Base-by-base conservation (phyloP, 2,888 invertebrate species). In the Drosophila subquinaria region DNA sequence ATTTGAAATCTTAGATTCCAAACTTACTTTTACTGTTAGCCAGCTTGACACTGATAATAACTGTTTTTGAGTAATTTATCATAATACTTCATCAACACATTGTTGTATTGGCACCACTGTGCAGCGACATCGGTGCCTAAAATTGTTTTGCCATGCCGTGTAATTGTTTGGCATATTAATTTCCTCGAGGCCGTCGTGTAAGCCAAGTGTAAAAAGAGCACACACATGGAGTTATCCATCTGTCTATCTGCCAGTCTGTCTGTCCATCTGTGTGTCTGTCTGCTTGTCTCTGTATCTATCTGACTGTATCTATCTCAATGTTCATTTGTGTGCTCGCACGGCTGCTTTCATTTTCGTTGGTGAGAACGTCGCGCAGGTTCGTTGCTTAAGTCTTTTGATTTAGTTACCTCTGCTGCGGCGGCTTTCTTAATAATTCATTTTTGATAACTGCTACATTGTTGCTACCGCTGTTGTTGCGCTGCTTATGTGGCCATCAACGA, bases 101-200 rank as follows among this genome's bases (percentile, higher is more conserved):
- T 45, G 57, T 6, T 8, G 36, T 10, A 23, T 53, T 69, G 27
- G 40, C 42, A 36, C 70, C 85, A 83, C 81, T 84, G 85, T 79
- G 71, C 80, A 71, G 45, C 82, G 72, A 79, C 80, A 86, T 81
- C 71, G 86, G 83, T n/a, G 84, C 83, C 86, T 82, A 80, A 84
- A 83, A 86, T 84, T 80, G 86, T 84, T 86, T 84, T 86, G 69
- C 82, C 79, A 73, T 67, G 84, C 74, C 67, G 79, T 74, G 83
- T 83, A 86, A 84, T 86, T 83, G 83, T 83, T 84, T 82, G 78
- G 86, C 76, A 82, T 83, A 84, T 84, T 84, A 78, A 83, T 84
- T 84, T 82, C 74, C 71, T 72, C 69, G 69, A 73, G 69, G 79
- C 78, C 77, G 70, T 50, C 80, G 79, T 85, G 75, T 85, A 81